Conservation (phyloP, 2,888 invertebrate species). For the Drosophila eohydei region DNA sequence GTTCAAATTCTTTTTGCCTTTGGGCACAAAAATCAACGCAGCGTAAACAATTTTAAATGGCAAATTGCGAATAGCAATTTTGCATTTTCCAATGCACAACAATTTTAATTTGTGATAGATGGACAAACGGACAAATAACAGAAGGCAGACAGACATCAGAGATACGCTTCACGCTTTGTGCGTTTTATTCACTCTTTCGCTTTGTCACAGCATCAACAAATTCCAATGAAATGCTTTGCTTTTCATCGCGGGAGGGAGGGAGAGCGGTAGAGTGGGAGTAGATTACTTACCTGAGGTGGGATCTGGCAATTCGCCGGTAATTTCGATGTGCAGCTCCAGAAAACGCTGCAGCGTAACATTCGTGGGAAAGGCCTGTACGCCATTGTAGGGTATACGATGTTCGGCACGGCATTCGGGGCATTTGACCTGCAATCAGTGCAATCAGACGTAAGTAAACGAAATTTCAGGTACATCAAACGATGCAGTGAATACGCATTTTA, state of each 20-base stretch:
- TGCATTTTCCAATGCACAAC: slow-evolving; percentile 37
- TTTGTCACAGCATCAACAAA: slow-evolving; percentile 16
- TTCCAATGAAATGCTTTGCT: slow-evolving; percentile 37
- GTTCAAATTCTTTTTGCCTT: neutral
- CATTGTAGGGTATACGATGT: slow-evolving; percentile 97
- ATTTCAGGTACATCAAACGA: slow-evolving; percentile 13
- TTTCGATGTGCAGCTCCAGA: slow-evolving; percentile 96
- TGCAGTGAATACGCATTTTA: slow-evolving; percentile 6
- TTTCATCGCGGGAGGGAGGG: neutral
- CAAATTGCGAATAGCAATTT: slow-evolving; percentile 41
- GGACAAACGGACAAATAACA: slow-evolving; percentile 2
- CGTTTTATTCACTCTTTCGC: slow-evolving; percentile 6
- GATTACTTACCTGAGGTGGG: slow-evolving; percentile 89
- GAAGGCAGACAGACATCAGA: slow-evolving; percentile 12
- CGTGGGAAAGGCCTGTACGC: slow-evolving; percentile 96
- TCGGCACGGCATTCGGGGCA: slow-evolving; percentile 99
- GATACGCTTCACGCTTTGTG: slow-evolving; percentile 12
- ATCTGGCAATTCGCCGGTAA: slow-evolving; percentile 95
- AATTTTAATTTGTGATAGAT: slow-evolving; percentile 37
- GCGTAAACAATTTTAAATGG: slow-evolving; percentile 35
- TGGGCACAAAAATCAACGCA: slow-evolving; percentile 18
- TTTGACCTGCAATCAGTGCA: slow-evolving; percentile 89
- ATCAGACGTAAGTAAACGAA: slow-evolving; percentile 18
- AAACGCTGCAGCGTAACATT: slow-evolving; percentile 98
- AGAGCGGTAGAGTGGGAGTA: neutral